Evolutionary conservation across 2,113 vertebrate genomes (phyloP).

Genomic region (Nannospalax galili): DNA sequence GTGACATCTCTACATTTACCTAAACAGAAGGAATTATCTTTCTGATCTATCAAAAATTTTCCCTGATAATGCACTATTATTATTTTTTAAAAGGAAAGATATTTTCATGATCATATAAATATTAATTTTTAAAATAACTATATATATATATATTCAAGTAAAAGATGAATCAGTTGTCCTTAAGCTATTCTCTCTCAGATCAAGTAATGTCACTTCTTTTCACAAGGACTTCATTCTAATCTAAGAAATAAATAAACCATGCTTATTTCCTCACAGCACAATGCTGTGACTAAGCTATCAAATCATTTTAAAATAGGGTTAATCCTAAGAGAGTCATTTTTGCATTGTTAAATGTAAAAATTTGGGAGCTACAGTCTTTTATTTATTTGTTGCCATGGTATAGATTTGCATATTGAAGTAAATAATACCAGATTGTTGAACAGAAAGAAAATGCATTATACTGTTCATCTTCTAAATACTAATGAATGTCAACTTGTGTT

Average conservation of each 20-base stretch:
- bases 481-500: slow-evolving; percentile 70
- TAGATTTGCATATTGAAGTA: slow-evolving; percentile 63
- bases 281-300: neutral
- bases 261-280: slow-evolving; percentile 25
- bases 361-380: neutral
- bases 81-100: neutral
- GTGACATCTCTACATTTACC: neutral
- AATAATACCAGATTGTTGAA: slow-evolving; percentile 63
- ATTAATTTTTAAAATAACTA: neutral
- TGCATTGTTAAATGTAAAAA: slow-evolving; percentile 53
- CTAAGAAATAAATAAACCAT: neutral
- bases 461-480: slow-evolving; percentile 76
- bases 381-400: slow-evolving; percentile 59
- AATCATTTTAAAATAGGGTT: slow-evolving; percentile 34
- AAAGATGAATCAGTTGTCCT: neutral
- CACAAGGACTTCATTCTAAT: neutral
- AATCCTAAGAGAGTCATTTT: slow-evolving; percentile 53
- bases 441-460: slow-evolving; percentile 64
- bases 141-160: neutral
- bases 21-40: neutral
- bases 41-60: too few species aligned
- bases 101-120: neutral
- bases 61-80: neutral
- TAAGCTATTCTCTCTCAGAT: neutral
- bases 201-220: neutral